Base-by-base conservation (phyloP, 2,797 vertebrate genomes). In the Sebastes trivittatus region DNA sequence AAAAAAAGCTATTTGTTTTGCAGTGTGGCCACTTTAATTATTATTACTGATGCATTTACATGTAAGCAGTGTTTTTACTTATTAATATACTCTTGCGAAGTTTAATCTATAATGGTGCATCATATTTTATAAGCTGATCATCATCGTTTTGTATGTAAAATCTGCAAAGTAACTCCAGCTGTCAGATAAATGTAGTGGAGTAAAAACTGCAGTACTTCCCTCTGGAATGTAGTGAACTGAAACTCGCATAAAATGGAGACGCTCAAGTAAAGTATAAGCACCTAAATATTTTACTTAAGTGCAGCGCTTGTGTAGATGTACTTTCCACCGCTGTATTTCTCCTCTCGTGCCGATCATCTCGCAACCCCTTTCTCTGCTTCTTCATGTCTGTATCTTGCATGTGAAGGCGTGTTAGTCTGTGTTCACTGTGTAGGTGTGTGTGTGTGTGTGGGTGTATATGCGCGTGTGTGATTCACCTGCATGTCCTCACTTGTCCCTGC, bases 401-500 rank as follows among this genome's bases (percentile, higher is more conserved):
- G 90, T 85, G 27, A 84, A 65, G 73, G 78, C 78, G 67, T 87
- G 89, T 80, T 18, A 7, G 58, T 75, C 58, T 77, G 75, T 34
- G 65, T 42, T 73, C 69, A 20, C 29, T 58, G 49, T 38, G 54
- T 9, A 23, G 30, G 38, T 30, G 25, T 25, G 25, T 25, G 49
- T 30, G 60, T 10, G 32, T 46, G 29, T 18, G 52, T 66, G 61
- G 59, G 62, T 66, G 42, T 25, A 65, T 67, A 56, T 75, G 65
- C 56, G 68, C 55, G 78, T 64, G 73, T 29, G 72, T 59, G 67
- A 69, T 65, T 91, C 36, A 77, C 80, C 70, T 72, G 34, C 87
- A 84, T 68, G 91, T 70, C 30, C 56, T 9, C 76, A 91, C 92
- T 88, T 87, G 92, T 83, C 76, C 67, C 61, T 73, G 38, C 78